Conservation (phyloP, 2,797 vertebrate genomes). For the Pangasius macronema region DNA sequence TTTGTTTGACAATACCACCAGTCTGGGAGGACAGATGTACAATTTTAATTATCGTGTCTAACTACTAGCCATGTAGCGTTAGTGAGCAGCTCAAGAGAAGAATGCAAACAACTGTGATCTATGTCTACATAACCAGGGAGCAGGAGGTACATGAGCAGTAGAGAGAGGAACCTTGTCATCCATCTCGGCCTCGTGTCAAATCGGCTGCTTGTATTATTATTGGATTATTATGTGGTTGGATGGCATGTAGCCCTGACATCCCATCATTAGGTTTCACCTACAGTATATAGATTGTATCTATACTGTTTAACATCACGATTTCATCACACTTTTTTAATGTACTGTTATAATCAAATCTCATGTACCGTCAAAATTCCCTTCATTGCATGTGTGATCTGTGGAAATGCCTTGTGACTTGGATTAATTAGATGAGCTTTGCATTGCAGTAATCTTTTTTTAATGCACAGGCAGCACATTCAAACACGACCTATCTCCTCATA, state of each 20-base stretch:
- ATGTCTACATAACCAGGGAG: slow-evolving; percentile 20
- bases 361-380: not conserved
- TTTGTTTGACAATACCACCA: slow-evolving; percentile 24
- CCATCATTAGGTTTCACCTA: not conserved
- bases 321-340: not conserved
- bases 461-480: not conserved
- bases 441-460: not conserved
- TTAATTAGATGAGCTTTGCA: slow-evolving; percentile 23
- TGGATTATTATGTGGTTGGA: not conserved
- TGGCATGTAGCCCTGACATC: not conserved
- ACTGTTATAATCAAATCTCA: not conserved
- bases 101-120: slow-evolving; percentile 27
- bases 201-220: not conserved
- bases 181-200: not conserved
- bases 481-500: not conserved
- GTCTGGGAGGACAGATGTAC: slow-evolving; percentile 19
- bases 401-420: not conserved
- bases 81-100: slow-evolving; percentile 16
- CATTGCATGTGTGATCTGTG: not conserved
- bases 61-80: slow-evolving; percentile 22
- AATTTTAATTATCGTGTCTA: slow-evolving; percentile 27
- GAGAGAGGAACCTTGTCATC: slow-evolving; percentile 15
- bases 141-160: not conserved
- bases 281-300: not conserved
- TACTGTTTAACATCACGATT: not conserved